These are phyloP conservation scores for Peucedramus taeniatus DNA, from an alignment of 2,113 vertebrate species.

Conservation along the genomic window DNA sequence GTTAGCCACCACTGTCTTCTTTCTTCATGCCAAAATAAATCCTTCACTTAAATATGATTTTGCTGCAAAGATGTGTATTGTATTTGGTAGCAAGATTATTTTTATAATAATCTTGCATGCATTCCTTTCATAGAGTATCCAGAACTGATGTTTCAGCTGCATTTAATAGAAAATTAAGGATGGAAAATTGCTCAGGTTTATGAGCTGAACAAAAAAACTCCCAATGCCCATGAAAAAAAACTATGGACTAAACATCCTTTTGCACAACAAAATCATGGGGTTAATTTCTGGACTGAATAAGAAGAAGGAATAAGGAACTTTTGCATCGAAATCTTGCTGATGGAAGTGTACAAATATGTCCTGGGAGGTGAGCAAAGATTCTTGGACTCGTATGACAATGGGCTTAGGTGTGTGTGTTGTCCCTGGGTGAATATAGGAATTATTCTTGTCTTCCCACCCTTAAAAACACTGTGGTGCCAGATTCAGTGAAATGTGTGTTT, in stretches of 20 bases:
- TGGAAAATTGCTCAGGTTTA: background rate
- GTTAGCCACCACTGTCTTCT: background rate
- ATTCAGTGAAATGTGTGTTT: background rate
- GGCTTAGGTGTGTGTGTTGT: background rate
- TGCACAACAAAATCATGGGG: background rate
- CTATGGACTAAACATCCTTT: background rate
- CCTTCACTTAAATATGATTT: background rate
- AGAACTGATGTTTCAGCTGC: background rate
- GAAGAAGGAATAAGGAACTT: background rate
- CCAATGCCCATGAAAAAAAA: background rate
- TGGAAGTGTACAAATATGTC: background rate
- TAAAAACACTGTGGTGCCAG: background rate
- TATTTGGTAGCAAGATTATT: background rate
- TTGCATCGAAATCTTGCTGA: background rate
- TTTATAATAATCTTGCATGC: background rate
- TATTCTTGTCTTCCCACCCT: background rate
- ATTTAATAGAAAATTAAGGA: background rate
- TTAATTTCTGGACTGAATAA: background rate
- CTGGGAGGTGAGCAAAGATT: background rate
- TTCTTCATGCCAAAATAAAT: background rate
- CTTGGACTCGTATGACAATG: fast-evolving
- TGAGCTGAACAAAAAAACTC: background rate
- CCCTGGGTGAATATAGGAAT: background rate
- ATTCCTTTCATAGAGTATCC: background rate
- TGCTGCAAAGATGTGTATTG: background rate